These are phyloP conservation scores for Branchipolynoe longqiensis DNA, from an alignment of 2,888 invertebrate genomes.

Conservation along the genomic window DNA sequence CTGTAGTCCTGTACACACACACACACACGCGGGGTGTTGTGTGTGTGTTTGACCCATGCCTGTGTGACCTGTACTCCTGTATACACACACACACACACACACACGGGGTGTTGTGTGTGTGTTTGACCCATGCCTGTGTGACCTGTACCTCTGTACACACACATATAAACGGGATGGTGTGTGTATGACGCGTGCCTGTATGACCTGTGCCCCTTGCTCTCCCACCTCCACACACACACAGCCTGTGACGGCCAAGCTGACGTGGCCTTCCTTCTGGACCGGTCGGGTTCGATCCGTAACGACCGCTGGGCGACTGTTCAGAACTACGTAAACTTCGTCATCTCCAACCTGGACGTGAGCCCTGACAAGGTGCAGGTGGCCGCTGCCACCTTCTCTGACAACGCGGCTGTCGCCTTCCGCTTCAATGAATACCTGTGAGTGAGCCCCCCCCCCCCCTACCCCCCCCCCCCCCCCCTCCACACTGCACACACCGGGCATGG, in stretches of 20 bases:
- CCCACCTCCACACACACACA: constrained; percentile 9
- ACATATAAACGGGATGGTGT: too few relatives aligned
- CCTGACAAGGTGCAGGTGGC: constrained; percentile 61
- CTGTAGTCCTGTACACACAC: too few relatives aligned
- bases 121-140: too few relatives aligned
- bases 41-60: too few relatives aligned
- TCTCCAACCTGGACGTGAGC: constrained; percentile 61
- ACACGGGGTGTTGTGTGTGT: too few relatives aligned
- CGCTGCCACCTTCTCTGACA: constrained; percentile 62
- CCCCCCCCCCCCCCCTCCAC: too few relatives aligned
- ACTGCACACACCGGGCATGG: too few relatives aligned
- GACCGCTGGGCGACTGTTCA: constrained; percentile 60
- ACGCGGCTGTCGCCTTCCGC: constrained; percentile 58
- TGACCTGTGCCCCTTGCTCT: not conserved
- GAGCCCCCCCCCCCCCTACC: too few relatives aligned
- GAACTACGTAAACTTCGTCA: constrained; percentile 59
- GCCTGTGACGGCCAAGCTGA: constrained; percentile 65
- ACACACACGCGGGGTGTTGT: too few relatives aligned
- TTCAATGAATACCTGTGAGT: constrained; percentile 62
- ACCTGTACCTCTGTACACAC: too few relatives aligned
- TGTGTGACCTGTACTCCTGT: too few relatives aligned
- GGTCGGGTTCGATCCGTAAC: constrained; percentile 63
- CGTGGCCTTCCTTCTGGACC: constrained; percentile 65
- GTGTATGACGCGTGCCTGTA: not conserved
- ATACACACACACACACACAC: too few relatives aligned